Conservation (phyloP, 2,888 invertebrate genomes). For the Eristalis tenax region DNA sequence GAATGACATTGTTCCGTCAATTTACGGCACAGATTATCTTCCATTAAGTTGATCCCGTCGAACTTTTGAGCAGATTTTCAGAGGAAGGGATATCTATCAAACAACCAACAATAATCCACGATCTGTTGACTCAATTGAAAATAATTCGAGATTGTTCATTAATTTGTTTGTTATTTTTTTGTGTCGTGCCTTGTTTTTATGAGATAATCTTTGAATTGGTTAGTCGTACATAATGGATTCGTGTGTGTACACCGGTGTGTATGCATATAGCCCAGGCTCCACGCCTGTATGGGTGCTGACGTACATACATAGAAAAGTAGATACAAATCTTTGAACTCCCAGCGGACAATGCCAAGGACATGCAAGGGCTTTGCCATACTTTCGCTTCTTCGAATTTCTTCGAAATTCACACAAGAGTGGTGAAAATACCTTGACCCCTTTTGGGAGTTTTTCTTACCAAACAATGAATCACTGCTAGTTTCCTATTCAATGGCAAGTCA, state of each 20-base stretch:
- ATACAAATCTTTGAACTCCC: not conserved
- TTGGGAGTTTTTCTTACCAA: not conserved
- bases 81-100: not conserved
- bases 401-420: not conserved
- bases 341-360: not conserved
- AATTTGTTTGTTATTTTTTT: not conserved
- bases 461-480: not conserved
- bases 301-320: not conserved
- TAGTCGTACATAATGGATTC: not conserved
- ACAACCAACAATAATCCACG: not conserved
- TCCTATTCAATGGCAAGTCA: not conserved
- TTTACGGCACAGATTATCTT: constrained; percentile 10
- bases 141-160: not conserved
- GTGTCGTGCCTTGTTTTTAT: not conserved
- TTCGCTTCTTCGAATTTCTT: not conserved
- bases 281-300: not conserved
- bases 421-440: not conserved
- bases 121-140: not conserved
- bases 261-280: not conserved
- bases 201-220: not conserved
- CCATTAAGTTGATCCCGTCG: constrained; percentile 12
- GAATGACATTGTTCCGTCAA: constrained; percentile 28
- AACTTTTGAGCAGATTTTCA: constrained; percentile 14
- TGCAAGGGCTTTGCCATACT: not conserved
- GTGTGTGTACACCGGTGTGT: not conserved